A percentile compares a stretch with the other conserved stretches of the same genome.
Evolutionary conservation across 2,888 invertebrate genomes (phyloP).

Genomic region (Tetramorium bicarinatum): DNA sequence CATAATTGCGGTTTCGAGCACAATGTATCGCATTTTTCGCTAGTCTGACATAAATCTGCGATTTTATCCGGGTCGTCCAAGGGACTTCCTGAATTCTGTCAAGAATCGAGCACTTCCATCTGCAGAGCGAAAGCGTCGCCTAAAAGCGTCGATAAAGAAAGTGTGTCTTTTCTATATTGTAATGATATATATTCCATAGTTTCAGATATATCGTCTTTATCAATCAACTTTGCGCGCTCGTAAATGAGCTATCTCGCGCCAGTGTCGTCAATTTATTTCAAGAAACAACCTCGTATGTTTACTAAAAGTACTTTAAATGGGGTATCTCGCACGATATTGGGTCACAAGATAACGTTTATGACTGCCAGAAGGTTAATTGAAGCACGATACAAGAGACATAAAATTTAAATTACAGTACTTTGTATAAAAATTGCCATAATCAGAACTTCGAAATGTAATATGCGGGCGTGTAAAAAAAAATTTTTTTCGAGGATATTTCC

Average conservation of each 20-base stretch:
- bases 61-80: conserved; percentile 7
- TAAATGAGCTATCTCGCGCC: conserved; percentile 16
- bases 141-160: conserved; percentile 24
- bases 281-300: neutral
- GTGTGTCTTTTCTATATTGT: neutral
- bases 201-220: conserved; percentile 8
- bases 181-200: neutral
- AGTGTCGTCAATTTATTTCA: conserved; percentile 19
- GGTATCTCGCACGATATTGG: neutral
- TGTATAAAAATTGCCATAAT: neutral
- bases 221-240: neutral
- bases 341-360: conserved; percentile 24
- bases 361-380: neutral
- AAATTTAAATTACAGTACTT: neutral
- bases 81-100: neutral
- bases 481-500: neutral
- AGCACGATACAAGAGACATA: neutral
- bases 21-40: conserved; percentile 31
- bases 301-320: neutral
- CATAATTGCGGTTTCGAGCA: conserved; percentile 40
- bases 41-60: neutral
- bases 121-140: neutral
- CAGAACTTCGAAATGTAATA: neutral
- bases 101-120: neutral
- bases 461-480: no score